Evolutionary conservation across 2,113 vertebrate genomes (phyloP).

Genomic region (Apeltes quadracus): DNA sequence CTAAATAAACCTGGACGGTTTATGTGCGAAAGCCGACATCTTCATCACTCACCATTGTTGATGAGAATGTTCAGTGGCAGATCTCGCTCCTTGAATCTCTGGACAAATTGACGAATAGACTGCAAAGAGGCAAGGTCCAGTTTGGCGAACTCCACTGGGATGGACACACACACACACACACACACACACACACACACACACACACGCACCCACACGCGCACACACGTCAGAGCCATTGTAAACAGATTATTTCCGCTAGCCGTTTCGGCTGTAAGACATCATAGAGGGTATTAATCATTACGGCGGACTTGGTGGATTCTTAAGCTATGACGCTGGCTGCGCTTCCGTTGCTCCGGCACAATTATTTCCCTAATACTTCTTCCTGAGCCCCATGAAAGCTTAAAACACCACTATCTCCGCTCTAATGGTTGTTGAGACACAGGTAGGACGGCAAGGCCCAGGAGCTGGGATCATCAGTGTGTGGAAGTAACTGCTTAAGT

Average conservation of each 20-base stretch:
- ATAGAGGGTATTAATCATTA: conserved; percentile 70
- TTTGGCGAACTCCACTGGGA: conserved; percentile 87
- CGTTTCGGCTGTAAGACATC: conserved; percentile 60
- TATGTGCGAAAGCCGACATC: background rate
- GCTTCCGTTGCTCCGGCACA: conserved; percentile 27
- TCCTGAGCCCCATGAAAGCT: conserved; percentile 51
- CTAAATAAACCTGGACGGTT: conserved; percentile 18
- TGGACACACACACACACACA: conserved; percentile 14
- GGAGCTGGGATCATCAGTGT: conserved; percentile 11
- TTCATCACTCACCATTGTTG: conserved; percentile 88
- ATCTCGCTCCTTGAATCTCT: conserved; percentile 80
- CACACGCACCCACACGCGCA: conserved; percentile 15
- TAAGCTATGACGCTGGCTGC: conserved; percentile 22
- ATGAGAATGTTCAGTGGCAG: conserved; percentile 86
- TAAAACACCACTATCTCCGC: conserved; percentile 30
- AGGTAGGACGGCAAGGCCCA: conserved; percentile 20
- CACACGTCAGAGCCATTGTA: conserved; percentile 48
- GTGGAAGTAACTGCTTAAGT: conserved; percentile 18
- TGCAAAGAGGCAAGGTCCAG: conserved; percentile 88
- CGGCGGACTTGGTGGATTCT: conserved; percentile 21
- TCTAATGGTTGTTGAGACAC: conserved; percentile 42
- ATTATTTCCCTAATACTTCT: conserved; percentile 47
- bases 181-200: conserved; percentile 36
- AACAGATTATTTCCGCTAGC: conserved; percentile 66
- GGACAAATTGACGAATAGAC: conserved; percentile 85